Evolutionary conservation across 2,888 invertebrate species (phyloP), one percentile per base, ranked within the genome.

Genomic region (Chaetogeoica ovagalla): DNA sequence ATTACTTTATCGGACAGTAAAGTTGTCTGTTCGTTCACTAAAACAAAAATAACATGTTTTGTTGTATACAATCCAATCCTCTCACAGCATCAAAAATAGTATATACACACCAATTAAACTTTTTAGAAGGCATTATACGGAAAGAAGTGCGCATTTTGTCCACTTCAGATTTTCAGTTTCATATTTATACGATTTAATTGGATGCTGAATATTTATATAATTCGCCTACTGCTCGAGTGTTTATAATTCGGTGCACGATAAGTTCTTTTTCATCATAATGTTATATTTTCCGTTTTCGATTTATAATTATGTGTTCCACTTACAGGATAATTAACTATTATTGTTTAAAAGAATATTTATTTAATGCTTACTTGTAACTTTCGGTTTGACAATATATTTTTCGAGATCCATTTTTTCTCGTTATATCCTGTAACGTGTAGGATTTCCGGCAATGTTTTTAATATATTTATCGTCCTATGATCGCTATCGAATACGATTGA

Each of bases 31-130:
- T 55, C 52, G 6, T 55, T 19, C 11, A 30, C 48, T 9, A 48
- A 48, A 48, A n/a, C n/a, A n/a, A 9, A 43, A 74, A 65, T 4
- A n/a, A 65, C 21, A 74, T 21, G 52, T 21, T 37, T 74, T 55
- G 23, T 62, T 17, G 37, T 55, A 39, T 9, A 73, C 73, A 74
- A 74, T 74, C 21, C 13, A 37, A 65, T 74, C 55, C 62, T 55
- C 63, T 39, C 74, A 74, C 55, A 3, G 37, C 55, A 2, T 30
- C 55, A 21, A 48, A 48, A 48, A 65, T 30, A 30, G 30, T 30
- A 30, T 74, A 65, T 65, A 65, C 37, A 74, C 52, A 55, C 37
- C 37, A 74, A 74, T 74, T 74, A 74, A 74, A 74, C 48, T 48
- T 48, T 48, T 48, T 48, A 48, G 13, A 15, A 48, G 13, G 21